Base-by-base conservation (phyloP, 2,888 invertebrate species). In the Synanthedon formicaeformis region DNA sequence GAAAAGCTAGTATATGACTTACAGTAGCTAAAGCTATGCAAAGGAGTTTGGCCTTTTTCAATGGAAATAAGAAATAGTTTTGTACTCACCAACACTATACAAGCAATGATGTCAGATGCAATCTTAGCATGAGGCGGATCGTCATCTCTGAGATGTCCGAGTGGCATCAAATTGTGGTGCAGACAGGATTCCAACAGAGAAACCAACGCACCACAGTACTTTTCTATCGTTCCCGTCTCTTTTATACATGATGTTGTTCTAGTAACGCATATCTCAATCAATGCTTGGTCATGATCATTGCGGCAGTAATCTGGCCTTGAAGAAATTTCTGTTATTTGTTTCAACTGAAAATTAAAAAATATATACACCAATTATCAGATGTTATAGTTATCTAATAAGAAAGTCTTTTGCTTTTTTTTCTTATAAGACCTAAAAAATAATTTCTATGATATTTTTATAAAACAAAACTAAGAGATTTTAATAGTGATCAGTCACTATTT, bases 51-150 rank as follows among this genome's bases (percentile, higher is more conserved):
- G 1, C 2, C 2, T 34, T 34, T 10, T n/a, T 45, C 45, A 13
- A 8, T 13, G 13, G 13, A 52, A 16, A n/a, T 49, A 50, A 41
- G 16, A 41, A 50, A 53, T 14, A 16, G 3, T 48, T n/a, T 55
- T 56, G 50, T 27, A 74, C 90, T 88, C 78, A 96, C 97, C 90
- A 96, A 87, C 84, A 98, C 97, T 77, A 98, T 93, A 81, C 96
- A 96, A 61, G 96, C 96, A 71, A 98, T 94, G 58, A 98, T 92
- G 85, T 98, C 98, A 50, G 96, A 95, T 16, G 97, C 96, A 69
- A 98, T 97, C 86, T 98, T 98, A 50, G 97, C 96, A 89, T 98
- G 97, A 1, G 97, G 97, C 41, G 97, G 96, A 83, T 97, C 97
- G 70, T 95, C 94, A 78, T 95, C 94, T 63, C 92, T 87, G 18